Base-by-base conservation (phyloP, 2,888 invertebrate genomes). In the Plemyria rubiginata region DNA sequence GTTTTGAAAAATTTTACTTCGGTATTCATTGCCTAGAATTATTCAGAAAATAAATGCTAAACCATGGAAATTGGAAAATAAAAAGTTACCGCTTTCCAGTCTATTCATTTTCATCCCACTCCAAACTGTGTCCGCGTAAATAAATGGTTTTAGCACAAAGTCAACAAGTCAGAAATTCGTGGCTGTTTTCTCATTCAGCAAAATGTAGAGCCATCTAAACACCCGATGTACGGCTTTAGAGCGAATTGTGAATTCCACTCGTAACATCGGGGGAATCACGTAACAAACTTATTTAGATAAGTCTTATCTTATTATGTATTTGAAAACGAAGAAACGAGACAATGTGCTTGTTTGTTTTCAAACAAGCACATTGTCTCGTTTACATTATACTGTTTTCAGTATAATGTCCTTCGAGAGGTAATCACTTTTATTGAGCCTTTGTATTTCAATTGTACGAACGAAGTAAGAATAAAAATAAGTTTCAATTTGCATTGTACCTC, bases 121-220 rank as follows among this genome's bases (percentile, higher is more conserved):
- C 36, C 11, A 43, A 53, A 52, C 32, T 9, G 12, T 36, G 32
- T 16, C 29, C 48, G 16, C 43, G 15, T 41, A 49, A 22, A 49
- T 29, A 48, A 48, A 41, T 46, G 38, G 41, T 36, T 53, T 45
- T 36, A 53, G 46, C 53, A 28, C 38, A 55, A 69, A 60, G 68
- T 69, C 56, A 70, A 72, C 71, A 72, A 70, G 62, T 65, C 57
- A 54, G 57, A 65, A 64, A 69, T 69, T 66, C 67, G 71, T 70
- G 66, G 67, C 67, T 70, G 72, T 70, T 71, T 73, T 71, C 60
- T 63, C 62, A 53, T 65, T 68, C 67, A 70, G 75, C 74, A 76
- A 77, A 76, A 77, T 75, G 61, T 70, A 67, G 70, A 70, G 69
- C 63, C 70, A 49, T 62, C 62, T 62, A 53, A 70, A 62, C 70